Conservation (phyloP, 1,140 invertebrate species). For the Philotrypesis tridentata region DNA sequence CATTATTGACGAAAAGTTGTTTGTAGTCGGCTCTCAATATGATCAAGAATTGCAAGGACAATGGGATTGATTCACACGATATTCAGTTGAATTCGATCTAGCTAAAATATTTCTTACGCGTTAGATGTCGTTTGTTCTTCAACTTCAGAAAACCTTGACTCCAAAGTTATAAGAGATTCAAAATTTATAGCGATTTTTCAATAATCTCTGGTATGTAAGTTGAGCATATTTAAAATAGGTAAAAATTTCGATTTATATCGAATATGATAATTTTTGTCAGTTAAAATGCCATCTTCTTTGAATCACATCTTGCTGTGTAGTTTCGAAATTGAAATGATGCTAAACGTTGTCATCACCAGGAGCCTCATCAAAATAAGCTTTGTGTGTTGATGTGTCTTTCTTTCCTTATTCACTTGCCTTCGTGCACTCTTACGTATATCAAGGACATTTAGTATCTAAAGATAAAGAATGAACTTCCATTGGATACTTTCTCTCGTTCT, state of each 20-base stretch:
- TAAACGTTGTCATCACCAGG: conserved; percentile 45
- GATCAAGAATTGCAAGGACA: neutral
- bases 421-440: conserved; percentile 49
- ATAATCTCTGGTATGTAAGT: conserved; percentile 37
- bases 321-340: conserved; percentile 29
- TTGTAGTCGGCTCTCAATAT: conserved; percentile 15
- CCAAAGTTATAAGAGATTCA: conserved; percentile 53
- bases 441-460: conserved; percentile 50
- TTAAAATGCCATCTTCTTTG: neutral
- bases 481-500: conserved; percentile 37
- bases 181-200: conserved; percentile 61
- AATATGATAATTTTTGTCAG: conserved; percentile 19
- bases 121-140: conserved; percentile 11
- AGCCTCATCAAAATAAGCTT: conserved; percentile 50
- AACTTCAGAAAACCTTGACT: conserved; percentile 15
- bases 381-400: conserved; percentile 44
- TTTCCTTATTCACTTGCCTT: conserved; percentile 41
- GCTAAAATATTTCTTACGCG: neutral
- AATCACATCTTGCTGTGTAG: conserved; percentile 30
- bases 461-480: conserved; percentile 44
- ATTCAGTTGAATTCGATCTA: neutral
- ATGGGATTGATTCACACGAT: conserved; percentile 3
- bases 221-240: conserved; percentile 66
- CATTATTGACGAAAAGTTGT: neutral
- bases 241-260: conserved; percentile 54